Percentiles rank a stretch among this genome's conserved stretches.
Evolutionary conservation across 37 sponge, comb jelly and placozoan genomes (phyloP).

Genomic region (Oopsacas minuta): DNA sequence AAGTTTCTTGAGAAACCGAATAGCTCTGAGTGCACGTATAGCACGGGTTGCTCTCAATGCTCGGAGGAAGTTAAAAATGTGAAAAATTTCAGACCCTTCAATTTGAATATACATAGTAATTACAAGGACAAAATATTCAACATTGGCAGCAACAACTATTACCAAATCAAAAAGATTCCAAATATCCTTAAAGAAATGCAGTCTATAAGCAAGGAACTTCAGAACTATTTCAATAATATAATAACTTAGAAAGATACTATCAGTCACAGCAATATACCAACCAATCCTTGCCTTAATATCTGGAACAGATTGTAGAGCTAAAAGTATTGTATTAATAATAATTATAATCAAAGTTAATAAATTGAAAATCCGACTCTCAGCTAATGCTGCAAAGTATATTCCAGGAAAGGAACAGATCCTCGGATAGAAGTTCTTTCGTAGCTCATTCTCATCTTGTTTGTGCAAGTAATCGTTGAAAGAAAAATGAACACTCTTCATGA

Average conservation of each 20-base stretch:
- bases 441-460: not conserved
- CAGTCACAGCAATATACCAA: constrained; percentile 51
- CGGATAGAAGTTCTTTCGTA: too few relatives aligned
- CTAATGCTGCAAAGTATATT: too few relatives aligned
- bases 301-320: not conserved
- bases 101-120: not conserved
- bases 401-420: too few relatives aligned
- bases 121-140: not conserved
- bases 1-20: constrained; percentile 64
- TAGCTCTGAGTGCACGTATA: constrained; percentile 52
- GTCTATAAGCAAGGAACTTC: constrained; percentile 44
- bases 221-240: constrained; percentile 53
- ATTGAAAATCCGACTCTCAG: not conserved
- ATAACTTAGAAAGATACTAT: constrained; percentile 47
- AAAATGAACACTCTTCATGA: constrained; percentile 2
- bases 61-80: constrained; percentile 32
- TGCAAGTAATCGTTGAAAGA: not conserved
- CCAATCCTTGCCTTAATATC: constrained; percentile 22
- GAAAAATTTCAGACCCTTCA: constrained; percentile 6
- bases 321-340: not conserved
- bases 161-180: constrained; percentile 71
- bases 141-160: not conserved
- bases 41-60: constrained; percentile 28
- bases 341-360: not conserved
- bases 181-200: constrained; percentile 39